Conservation (phyloP, 2,888 invertebrate species). For the Cerastis rubricosa region DNA sequence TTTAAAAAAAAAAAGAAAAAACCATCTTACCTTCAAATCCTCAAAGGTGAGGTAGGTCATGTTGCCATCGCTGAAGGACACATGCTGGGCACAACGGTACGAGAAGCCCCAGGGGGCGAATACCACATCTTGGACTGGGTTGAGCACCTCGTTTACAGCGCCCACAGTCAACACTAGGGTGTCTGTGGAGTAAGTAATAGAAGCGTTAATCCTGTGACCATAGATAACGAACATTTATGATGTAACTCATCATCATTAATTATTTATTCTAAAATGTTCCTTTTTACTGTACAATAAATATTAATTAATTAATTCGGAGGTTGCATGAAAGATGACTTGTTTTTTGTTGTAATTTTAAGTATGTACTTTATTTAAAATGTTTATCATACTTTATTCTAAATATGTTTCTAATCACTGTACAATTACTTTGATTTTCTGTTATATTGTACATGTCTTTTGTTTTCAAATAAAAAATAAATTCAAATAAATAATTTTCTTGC, state of each 20-base stretch:
- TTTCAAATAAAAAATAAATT: too few species aligned
- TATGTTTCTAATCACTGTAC: too few species aligned
- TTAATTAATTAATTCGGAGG: too few species aligned
- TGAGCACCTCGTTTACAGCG: slow-evolving; percentile 60
- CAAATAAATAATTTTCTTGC: too few species aligned
- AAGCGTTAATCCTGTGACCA: not conserved
- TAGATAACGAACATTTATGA: not conserved
- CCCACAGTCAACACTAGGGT: slow-evolving; percentile 66
- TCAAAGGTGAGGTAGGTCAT: slow-evolving; percentile 74
- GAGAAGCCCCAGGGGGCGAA: slow-evolving; percentile 87
- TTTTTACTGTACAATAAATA: too few species aligned
- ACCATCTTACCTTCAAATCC: slow-evolving; percentile 81
- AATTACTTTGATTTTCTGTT: too few species aligned
- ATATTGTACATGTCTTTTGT: too few species aligned
- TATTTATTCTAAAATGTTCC: too few species aligned
- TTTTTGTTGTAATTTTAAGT: too few species aligned
- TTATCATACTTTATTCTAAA: too few species aligned
- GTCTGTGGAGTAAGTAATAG: slow-evolving; percentile 64
- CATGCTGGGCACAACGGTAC: slow-evolving; percentile 86
- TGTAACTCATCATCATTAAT: not conserved
- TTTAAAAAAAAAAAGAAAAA: not conserved
- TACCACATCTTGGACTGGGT: slow-evolving; percentile 71
- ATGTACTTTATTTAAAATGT: too few species aligned
- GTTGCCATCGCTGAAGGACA: slow-evolving; percentile 74
- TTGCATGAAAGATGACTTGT: too few species aligned